Conservation (phyloP, 2,113 vertebrate species). For the Neolamprologus kungweensis region DNA sequence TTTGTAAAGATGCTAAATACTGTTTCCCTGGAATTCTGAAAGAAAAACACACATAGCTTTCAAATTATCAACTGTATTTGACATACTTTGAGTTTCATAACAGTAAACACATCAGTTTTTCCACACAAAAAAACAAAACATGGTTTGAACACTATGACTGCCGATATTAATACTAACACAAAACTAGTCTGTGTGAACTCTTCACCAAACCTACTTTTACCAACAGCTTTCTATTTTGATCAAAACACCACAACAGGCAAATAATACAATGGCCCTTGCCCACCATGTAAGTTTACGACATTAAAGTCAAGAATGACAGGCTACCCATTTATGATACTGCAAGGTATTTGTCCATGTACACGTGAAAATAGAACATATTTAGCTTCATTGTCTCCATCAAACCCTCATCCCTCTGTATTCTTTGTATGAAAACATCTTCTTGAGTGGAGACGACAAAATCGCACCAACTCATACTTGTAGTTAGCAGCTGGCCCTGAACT, state of each 20-base stretch:
- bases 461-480: background rate
- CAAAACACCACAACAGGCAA: rapidly evolving
- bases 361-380: rapidly evolving
- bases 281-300: background rate
- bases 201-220: background rate
- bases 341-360: background rate
- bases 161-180: background rate
- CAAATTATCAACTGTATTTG: background rate
- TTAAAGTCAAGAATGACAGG: background rate
- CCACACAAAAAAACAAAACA: background rate
- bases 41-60: background rate
- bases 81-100: background rate
- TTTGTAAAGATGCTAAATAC: rapidly evolving
- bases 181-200: background rate
- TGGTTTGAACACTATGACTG: background rate
- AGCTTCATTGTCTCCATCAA: background rate
- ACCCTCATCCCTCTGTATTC: background rate
- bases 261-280: background rate
- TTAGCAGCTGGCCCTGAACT: background rate
- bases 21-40: background rate
- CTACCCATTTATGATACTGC: background rate
- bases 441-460: background rate
- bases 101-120: background rate
- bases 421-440: background rate
- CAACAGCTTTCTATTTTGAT: background rate